Evolutionary conservation across 2,113 vertebrate genomes (phyloP).

Genomic region (Pteronura brasiliensis): DNA sequence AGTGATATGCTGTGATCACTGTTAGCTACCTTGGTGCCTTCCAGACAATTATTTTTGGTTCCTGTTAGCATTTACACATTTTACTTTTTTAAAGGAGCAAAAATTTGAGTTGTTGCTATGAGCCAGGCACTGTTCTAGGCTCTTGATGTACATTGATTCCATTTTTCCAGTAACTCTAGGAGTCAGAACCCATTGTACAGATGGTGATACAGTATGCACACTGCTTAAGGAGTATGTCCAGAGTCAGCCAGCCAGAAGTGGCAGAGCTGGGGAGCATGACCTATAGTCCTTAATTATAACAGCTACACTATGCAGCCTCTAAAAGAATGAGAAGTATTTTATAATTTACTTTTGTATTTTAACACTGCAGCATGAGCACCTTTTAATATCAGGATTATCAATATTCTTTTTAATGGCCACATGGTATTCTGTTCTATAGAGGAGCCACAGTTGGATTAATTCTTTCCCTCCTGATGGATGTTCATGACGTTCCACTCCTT

Average conservation of each 20-base stretch:
- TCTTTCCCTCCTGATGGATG: not conserved
- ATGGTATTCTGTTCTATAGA: not conserved
- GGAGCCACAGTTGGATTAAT: not conserved
- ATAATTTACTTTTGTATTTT: not conserved
- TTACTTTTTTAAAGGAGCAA: conserved; percentile 30
- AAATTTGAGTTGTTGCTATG: not conserved
- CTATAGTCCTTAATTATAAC: not conserved
- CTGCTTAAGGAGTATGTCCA: not conserved
- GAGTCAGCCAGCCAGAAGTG: not conserved
- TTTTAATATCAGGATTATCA: not conserved
- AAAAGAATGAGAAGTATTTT: not conserved
- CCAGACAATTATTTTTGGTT: not conserved
- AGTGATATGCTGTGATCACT: not conserved
- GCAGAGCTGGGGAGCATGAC: not conserved
- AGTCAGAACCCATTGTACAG: not conserved
- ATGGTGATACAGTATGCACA: not conserved
- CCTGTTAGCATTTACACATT: not conserved
- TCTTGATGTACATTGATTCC: not conserved
- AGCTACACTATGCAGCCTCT: not conserved
- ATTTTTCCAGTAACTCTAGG: not conserved
- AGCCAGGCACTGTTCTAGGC: not conserved
- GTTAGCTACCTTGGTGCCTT: not conserved
- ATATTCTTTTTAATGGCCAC: not conserved
- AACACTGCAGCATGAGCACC: not conserved
- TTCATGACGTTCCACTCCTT: not conserved